These are phyloP conservation scores for Aricia agestis DNA, from an alignment of 1,140 invertebrate genomes.

Conservation along the genomic window DNA sequence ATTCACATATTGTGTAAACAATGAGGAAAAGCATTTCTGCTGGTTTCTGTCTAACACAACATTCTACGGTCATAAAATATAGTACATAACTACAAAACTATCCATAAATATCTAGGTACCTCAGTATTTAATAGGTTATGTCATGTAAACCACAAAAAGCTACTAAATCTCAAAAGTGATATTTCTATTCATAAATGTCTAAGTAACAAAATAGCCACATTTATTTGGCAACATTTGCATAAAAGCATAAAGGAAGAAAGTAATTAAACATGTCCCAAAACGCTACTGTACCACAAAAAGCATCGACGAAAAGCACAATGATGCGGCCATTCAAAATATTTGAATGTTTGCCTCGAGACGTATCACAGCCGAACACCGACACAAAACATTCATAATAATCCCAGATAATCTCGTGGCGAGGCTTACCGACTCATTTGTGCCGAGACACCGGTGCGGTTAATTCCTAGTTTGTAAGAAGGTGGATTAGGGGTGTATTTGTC, in stretches of 20 bases:
- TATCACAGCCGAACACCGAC: slow-evolving; percentile 46
- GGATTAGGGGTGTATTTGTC: slow-evolving; percentile 62
- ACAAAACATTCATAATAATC: slow-evolving; percentile 63
- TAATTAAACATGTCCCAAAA: background rate
- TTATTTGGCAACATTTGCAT: background rate
- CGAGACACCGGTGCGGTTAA: slow-evolving; percentile 54
- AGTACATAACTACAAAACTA: too few species aligned
- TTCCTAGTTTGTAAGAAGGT: slow-evolving; percentile 53
- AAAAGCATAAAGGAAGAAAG: background rate
- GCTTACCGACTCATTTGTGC: slow-evolving; percentile 61
- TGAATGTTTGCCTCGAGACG: slow-evolving; percentile 50
- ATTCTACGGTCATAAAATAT: too few species aligned
- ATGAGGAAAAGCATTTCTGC: too few species aligned
- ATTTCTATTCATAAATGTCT: background rate
- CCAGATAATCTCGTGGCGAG: slow-evolving; percentile 55
- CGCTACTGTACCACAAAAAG: background rate
- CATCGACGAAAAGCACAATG: background rate
- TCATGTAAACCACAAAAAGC: too few species aligned
- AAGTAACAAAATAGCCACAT: background rate
- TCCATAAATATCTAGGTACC: too few species aligned
- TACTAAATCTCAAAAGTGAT: too few species aligned
- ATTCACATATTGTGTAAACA: too few species aligned
- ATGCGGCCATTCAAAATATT: slow-evolving; percentile 13
- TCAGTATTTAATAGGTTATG: too few species aligned
- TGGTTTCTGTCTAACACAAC: too few species aligned